phyloP scores from a whole-genome alignment of 1,140 invertebrate species.

The Diprion similis region DNA sequence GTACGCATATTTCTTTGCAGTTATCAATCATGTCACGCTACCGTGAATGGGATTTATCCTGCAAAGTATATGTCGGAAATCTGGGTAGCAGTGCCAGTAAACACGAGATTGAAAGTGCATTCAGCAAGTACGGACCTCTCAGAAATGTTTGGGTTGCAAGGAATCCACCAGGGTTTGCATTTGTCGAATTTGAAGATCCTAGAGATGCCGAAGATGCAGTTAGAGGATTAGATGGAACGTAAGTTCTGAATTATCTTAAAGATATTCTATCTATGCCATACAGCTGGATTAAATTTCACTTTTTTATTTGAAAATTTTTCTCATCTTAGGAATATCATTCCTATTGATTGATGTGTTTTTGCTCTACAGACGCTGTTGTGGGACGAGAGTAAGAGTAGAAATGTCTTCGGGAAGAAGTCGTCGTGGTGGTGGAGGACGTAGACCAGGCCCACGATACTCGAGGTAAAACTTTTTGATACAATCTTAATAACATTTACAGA shows the following conservation, averaged over 20 bases:
- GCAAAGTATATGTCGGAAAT: slow-evolving; percentile 99
- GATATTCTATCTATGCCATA: slow-evolving; percentile 6
- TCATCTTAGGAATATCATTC: slow-evolving; percentile 9
- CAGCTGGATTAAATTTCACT: slow-evolving; percentile 12
- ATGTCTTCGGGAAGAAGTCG: slow-evolving; percentile 87
- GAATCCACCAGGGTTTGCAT: slow-evolving; percentile 95
- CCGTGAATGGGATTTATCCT: slow-evolving; percentile 91
- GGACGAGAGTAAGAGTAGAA: slow-evolving; percentile 82
- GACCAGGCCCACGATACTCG: slow-evolving; percentile 60
- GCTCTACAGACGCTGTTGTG: slow-evolving; percentile 76
- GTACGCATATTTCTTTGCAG: slow-evolving; percentile 15
- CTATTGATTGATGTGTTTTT: slow-evolving; percentile 27
- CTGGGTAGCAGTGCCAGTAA: slow-evolving; percentile 90
- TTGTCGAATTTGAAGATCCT: slow-evolving; percentile 98
- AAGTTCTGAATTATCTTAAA: slow-evolving; percentile 57
- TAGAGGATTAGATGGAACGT: slow-evolving; percentile 93
- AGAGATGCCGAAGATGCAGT: slow-evolving; percentile 98
- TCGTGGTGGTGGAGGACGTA: slow-evolving; percentile 70
- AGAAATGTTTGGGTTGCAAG: slow-evolving; percentile 97
- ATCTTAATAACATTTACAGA: slow-evolving; percentile 33
- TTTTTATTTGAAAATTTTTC: slow-evolving; percentile 16
- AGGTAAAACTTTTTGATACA: slow-evolving; percentile 54
- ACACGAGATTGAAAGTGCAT: slow-evolving; percentile 90
- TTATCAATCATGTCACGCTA: slow-evolving; percentile 72
- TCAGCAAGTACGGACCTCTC: slow-evolving; percentile 93